Evolutionary conservation across 92 coral and sea anemone genomes (phyloP).

Genomic region (Epizoanthus illoricatus): DNA sequence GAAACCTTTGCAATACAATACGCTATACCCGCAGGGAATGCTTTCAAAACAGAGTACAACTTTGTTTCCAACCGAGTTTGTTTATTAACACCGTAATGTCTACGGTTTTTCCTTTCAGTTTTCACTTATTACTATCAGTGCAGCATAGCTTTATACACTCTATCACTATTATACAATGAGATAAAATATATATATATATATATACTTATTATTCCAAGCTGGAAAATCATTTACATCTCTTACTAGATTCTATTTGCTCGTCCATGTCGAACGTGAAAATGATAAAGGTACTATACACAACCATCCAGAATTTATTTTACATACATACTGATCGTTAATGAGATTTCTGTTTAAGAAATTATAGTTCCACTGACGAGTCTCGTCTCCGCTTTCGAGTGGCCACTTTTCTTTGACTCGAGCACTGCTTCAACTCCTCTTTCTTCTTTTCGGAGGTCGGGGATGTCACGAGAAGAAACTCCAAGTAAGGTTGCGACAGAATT

Average conservation of each 20-base stretch:
- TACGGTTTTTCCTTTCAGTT: slow-evolving; percentile 11
- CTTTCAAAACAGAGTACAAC: slow-evolving; percentile 2
- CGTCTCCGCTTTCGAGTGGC: slow-evolving; percentile 80
- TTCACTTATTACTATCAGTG: too few relatives aligned
- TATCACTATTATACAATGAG: slow-evolving; percentile 36
- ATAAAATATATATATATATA: slow-evolving; percentile 37
- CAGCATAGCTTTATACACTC: slow-evolving; percentile 42
- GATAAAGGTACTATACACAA: slow-evolving; percentile 77
- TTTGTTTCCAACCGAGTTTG: slow-evolving; percentile 18
- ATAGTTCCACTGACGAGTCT: slow-evolving; percentile 83
- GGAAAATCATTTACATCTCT: slow-evolving; percentile 70
- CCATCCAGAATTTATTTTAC: slow-evolving; percentile 44
- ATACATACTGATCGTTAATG: slow-evolving; percentile 45
- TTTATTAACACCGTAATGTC: slow-evolving; percentile 25
- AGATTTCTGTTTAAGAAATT: slow-evolving; percentile 51
- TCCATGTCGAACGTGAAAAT: slow-evolving; percentile 43
- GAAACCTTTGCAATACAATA: slow-evolving; percentile 35
- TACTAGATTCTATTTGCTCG: slow-evolving; percentile 43
- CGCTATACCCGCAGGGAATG: slow-evolving; percentile 19
- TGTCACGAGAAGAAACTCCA: slow-evolving; percentile 95
- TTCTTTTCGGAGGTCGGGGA: slow-evolving; percentile 93
- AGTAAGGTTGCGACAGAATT: slow-evolving; percentile 94
- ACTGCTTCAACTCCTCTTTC: slow-evolving; percentile 82
- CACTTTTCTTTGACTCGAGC: slow-evolving; percentile 57
- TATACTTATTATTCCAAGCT: slow-evolving; percentile 39